Percentiles rank a stretch among this genome's conserved stretches.
These are phyloP conservation scores for Scomberomorus guttatus DNA, from an alignment of 2,797 vertebrate genomes.

Conservation along the genomic window DNA sequence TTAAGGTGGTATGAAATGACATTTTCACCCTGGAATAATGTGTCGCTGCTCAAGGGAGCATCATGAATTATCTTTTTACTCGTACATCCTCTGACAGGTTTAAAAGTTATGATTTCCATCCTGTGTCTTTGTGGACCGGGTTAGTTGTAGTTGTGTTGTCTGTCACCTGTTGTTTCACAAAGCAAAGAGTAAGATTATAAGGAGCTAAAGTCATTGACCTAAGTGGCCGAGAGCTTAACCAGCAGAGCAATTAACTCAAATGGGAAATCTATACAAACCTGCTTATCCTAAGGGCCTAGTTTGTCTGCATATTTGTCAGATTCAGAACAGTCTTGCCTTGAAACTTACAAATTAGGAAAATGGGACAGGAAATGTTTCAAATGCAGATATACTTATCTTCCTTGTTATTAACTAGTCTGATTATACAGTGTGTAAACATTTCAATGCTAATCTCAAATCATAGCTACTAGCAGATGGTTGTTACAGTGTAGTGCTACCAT, in stretches of 20 bases:
- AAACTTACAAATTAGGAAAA: constrained; percentile 21
- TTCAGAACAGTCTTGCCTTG: constrained; percentile 25
- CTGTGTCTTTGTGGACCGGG: not conserved
- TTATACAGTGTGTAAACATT: not conserved
- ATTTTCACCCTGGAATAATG: not conserved
- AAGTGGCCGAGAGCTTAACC: constrained; percentile 55
- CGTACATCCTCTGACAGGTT: not conserved
- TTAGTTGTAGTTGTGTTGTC: constrained; percentile 22
- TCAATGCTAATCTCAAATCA: constrained; percentile 5
- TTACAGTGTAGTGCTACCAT: not conserved
- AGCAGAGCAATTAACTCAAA: constrained; percentile 74
- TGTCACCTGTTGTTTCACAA: constrained; percentile 62
- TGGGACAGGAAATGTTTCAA: constrained; percentile 14
- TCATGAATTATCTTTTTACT: not conserved
- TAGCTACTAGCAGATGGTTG: constrained; percentile 2
- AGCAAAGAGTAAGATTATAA: constrained; percentile 67
- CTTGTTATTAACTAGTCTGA: not conserved
- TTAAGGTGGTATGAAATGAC: not conserved
- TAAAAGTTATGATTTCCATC: constrained; percentile 10
- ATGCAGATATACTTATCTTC: not conserved
- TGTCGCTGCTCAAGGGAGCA: not conserved
- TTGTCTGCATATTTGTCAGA: constrained; percentile 30
- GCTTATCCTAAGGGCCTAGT: constrained; percentile 26
- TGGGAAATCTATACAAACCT: constrained; percentile 50
- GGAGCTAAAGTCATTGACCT: constrained; percentile 62